These are phyloP conservation scores for Hypsopygia costalis DNA, from an alignment of 2,888 invertebrate genomes.

Conservation along the genomic window DNA sequence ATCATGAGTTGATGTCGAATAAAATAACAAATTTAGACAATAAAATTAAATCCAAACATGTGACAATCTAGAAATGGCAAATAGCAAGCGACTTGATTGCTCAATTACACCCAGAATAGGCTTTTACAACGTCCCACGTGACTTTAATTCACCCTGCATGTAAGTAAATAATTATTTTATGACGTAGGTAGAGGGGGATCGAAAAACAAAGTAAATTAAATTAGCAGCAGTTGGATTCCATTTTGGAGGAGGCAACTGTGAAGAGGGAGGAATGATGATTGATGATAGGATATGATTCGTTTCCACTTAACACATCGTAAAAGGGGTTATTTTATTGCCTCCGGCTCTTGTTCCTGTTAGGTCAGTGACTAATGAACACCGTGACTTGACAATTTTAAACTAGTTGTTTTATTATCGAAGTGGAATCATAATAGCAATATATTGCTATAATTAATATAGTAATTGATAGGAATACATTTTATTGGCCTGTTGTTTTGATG, in stretches of 20 bases:
- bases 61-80: no score
- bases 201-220: slow-evolving; percentile 37
- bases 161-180: slow-evolving; percentile 6
- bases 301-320: slow-evolving; percentile 76
- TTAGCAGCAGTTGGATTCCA: slow-evolving; percentile 45
- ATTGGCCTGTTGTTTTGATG: no score
- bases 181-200: slow-evolving; percentile 15
- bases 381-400: slow-evolving; percentile 61
- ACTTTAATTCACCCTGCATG: neutral
- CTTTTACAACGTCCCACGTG: neutral
- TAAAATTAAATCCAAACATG: no score
- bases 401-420: slow-evolving; percentile 46
- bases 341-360: slow-evolving; percentile 58
- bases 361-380: slow-evolving; percentile 71
- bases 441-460: no score
- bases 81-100: no score
- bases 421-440: slow-evolving; percentile 6
- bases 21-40: no score
- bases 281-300: slow-evolving; percentile 74
- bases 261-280: slow-evolving; percentile 68
- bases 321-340: slow-evolving; percentile 75
- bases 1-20: no score
- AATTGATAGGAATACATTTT: slow-evolving; percentile 3
- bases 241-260: slow-evolving; percentile 33
- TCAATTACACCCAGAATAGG: neutral